Conservation (phyloP, 2,797 vertebrate species). For the Echeneis naucrates region DNA sequence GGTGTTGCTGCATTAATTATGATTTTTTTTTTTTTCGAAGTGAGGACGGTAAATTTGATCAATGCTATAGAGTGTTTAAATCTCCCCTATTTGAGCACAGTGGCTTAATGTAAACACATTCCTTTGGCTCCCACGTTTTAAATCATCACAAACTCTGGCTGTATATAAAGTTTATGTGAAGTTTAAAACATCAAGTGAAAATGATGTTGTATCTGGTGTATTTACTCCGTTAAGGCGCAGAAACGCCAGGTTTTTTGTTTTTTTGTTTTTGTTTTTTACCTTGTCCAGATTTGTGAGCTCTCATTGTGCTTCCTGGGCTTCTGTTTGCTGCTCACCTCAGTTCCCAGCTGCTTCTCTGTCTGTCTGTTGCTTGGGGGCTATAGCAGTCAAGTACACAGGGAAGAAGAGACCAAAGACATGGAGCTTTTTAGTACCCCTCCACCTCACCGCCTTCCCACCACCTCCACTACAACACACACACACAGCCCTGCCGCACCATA, state of each 20-base stretch:
- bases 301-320: conserved; percentile 55
- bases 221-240: conserved; percentile 14
- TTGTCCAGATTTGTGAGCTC: conserved; percentile 24
- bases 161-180: background rate
- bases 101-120: background rate
- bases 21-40: background rate
- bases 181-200: background rate
- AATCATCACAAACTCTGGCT: background rate
- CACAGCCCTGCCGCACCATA: conserved; percentile 47
- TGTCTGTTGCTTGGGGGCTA: conserved; percentile 76
- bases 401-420: conserved; percentile 77
- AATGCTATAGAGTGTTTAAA: background rate
- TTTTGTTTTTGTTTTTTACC: too few species aligned
- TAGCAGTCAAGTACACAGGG: conserved; percentile 72
- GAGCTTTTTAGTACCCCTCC: conserved; percentile 59
- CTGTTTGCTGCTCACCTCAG: conserved; percentile 56
- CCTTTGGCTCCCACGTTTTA: background rate
- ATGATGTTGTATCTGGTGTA: conserved; percentile 5
- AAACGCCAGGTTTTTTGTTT: conserved; percentile 16
- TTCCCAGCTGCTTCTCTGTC: conserved; percentile 70
- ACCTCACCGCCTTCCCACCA: conserved; percentile 11
- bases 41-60: background rate
- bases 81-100: background rate
- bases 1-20: background rate
- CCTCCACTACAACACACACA: conserved; percentile 52